Evolutionary conservation across 2,113 vertebrate species (phyloP).

Genomic region (Sinocyclocheilus maitianheensis): DNA sequence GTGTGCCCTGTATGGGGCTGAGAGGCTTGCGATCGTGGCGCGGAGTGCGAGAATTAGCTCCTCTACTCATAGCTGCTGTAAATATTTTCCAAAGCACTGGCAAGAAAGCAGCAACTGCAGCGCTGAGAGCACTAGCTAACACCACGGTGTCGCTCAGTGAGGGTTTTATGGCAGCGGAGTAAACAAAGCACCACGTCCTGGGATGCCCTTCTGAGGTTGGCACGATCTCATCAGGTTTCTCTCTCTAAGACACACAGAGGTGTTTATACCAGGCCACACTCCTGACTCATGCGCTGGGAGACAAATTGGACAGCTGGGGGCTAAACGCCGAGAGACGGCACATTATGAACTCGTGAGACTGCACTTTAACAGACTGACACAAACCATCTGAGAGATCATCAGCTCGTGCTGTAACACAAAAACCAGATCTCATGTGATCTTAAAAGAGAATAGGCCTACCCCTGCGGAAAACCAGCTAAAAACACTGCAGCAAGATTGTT

Average conservation of each 20-base stretch:
- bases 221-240: not conserved
- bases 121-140: not conserved
- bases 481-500: not conserved
- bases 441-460: not conserved
- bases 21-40: not conserved
- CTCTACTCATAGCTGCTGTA: conserved; percentile 43
- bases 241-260: conserved; percentile 20
- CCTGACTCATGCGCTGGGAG: conserved; percentile 39
- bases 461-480: not conserved
- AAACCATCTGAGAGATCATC: not conserved
- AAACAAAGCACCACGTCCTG: conserved; percentile 52
- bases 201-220: conserved; percentile 51
- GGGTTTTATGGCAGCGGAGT: conserved; percentile 9
- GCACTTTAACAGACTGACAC: not conserved
- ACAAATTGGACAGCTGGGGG: conserved; percentile 40
- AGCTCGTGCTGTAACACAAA: not conserved
- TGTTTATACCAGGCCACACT: conserved; percentile 50
- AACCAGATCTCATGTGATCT: not conserved
- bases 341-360: not conserved
- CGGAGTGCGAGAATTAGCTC: conserved; percentile 11
- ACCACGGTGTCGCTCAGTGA: not conserved
- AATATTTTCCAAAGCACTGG: conserved; percentile 49
- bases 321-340: conserved; percentile 11
- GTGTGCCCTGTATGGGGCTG: not conserved
- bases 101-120: conserved; percentile 24